Conservation (phyloP, 92 coral and sea anemone species). For the Bergia sp. region DNA sequence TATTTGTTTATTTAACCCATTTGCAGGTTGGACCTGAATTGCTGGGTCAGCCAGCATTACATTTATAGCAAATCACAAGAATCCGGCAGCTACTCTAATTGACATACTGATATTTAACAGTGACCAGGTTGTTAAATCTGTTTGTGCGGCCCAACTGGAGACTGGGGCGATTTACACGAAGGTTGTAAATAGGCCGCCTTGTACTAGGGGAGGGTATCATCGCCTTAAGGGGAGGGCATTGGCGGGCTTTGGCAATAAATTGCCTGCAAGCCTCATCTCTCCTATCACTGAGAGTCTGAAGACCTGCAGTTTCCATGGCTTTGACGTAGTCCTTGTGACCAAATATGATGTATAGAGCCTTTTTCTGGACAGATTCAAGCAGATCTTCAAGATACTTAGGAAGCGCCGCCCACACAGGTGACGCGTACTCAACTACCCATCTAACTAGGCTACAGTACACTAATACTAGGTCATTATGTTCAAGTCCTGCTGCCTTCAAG, state of each 20-base stretch:
- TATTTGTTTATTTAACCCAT: too few species aligned
- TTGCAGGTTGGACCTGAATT: too few species aligned
- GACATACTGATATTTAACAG: constrained; percentile 25
- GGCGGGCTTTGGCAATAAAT: constrained; percentile 40
- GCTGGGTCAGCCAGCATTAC: constrained; percentile 1
- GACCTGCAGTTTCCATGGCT: constrained; percentile 35
- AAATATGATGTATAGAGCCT: constrained; percentile 23
- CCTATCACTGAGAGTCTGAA: constrained; percentile 24
- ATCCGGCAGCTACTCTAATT: not conserved
- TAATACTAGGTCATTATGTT: not conserved
- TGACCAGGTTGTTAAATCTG: constrained; percentile 28
- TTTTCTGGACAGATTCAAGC: constrained; percentile 20
- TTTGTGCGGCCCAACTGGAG: constrained; percentile 35
- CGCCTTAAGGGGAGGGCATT: constrained; percentile 31
- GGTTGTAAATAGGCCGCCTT: constrained; percentile 11
- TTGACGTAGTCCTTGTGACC: constrained; percentile 11
- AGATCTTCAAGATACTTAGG: not conserved
- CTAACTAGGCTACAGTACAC: too few species aligned
- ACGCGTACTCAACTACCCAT: not conserved
- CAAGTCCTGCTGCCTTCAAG: constrained; percentile 9
- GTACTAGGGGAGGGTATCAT: constrained; percentile 29
- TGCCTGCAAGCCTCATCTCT: constrained; percentile 29
- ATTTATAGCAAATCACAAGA: not conserved
- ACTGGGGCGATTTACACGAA: constrained; percentile 5
- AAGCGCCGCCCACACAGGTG: not conserved